Conservation (phyloP, 37 sponge, comb jelly and placozoan species). For the Cladorhizidae sp. region DNA sequence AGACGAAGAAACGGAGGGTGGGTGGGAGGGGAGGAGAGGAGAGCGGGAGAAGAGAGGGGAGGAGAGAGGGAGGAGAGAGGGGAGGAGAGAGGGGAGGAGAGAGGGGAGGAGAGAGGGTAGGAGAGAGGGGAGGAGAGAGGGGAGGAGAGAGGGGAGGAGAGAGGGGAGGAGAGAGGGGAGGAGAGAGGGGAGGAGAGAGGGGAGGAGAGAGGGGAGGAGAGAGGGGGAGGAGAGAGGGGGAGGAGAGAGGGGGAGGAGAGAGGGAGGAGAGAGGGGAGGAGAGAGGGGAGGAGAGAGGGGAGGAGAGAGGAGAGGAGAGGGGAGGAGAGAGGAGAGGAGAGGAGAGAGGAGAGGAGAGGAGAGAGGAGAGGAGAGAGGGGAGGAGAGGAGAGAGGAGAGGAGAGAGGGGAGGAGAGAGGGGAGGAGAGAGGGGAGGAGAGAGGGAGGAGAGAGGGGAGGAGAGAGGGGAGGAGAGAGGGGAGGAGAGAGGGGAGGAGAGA, state of each 20-base stretch:
- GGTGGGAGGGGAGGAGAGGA: too few species aligned
- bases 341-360: background rate
- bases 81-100: too few species aligned
- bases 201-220: too few species aligned
- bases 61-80: too few species aligned
- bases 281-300: background rate
- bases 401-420: background rate
- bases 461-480: conserved; percentile 34
- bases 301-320: background rate
- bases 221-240: too few species aligned
- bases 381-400: background rate
- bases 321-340: background rate
- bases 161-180: too few species aligned
- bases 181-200: too few species aligned
- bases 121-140: too few species aligned
- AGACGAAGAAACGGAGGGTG: too few species aligned
- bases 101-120: too few species aligned
- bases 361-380: background rate
- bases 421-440: background rate
- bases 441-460: conserved; percentile 16
- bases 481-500: conserved; percentile 45
- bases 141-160: too few species aligned
- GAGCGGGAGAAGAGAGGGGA: too few species aligned
- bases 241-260: background rate
- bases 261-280: background rate